phyloP scores from a whole-genome alignment of 2,113 vertebrate species.

The Tenrec ecaudatus region DNA sequence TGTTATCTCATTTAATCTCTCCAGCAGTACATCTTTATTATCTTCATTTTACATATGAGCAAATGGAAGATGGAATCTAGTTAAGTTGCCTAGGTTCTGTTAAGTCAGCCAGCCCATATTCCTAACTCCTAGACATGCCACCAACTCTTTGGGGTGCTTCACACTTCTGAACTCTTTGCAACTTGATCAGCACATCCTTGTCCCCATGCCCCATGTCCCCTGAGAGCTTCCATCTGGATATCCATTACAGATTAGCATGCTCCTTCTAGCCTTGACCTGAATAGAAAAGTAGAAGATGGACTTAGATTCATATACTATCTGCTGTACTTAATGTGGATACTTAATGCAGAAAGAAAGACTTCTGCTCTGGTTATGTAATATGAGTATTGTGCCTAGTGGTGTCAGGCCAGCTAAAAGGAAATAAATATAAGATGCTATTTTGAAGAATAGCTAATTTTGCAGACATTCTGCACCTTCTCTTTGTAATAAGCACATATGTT shows the following conservation, averaged over 20 bases:
- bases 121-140: background rate
- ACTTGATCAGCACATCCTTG: background rate
- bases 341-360: slow-evolving; percentile 24
- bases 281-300: slow-evolving; percentile 35
- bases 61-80: background rate
- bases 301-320: background rate
- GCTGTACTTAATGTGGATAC: background rate
- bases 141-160: background rate
- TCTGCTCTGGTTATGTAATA: background rate
- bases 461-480: background rate
- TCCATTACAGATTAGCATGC: background rate
- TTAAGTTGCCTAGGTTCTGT: background rate
- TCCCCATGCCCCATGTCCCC: background rate
- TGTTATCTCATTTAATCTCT: background rate
- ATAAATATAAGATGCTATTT: background rate
- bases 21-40: background rate
- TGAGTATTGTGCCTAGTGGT: background rate
- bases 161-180: background rate
- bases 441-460: background rate
- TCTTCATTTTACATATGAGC: background rate
- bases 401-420: background rate
- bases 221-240: background rate
- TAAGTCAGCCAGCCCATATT: background rate
- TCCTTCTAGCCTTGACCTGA: background rate
- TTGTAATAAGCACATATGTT: background rate